phyloP scores from a whole-genome alignment of 2,797 vertebrate genomes.

The Bradypus variegatus region DNA sequence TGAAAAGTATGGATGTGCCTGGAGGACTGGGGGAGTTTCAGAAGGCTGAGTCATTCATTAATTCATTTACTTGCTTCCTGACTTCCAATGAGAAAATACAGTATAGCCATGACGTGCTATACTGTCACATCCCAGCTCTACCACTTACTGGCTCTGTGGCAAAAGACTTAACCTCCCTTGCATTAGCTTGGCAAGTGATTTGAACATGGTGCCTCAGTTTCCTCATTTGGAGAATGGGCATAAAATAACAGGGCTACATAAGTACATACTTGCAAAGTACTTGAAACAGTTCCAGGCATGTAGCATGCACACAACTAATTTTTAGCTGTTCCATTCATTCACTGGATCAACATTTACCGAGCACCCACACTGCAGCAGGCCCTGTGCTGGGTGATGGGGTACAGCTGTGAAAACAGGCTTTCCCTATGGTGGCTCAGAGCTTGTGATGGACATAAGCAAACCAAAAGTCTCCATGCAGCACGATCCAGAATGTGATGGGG shows the following conservation, averaged over 20 bases:
- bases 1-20: accelerated
- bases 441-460: background rate
- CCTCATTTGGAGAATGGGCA: background rate
- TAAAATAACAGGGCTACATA: too few species aligned
- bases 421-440: background rate
- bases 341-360: accelerated
- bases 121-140: background rate
- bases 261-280: background rate
- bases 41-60: too few species aligned
- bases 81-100: accelerated
- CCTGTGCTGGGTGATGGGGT: accelerated
- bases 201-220: background rate
- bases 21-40: background rate
- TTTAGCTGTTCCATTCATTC: accelerated
- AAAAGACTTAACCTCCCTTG: background rate
- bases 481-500: accelerated
- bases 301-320: accelerated
- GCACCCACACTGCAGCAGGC: accelerated
- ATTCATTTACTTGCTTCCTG: accelerated
- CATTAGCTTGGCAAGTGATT: background rate
- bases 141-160: background rate
- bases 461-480: background rate
- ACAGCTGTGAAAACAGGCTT: background rate
- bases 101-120: accelerated
- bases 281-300: accelerated